Base-by-base conservation (phyloP, 1,140 invertebrate species). In the Zaprionus gabonicus region DNA sequence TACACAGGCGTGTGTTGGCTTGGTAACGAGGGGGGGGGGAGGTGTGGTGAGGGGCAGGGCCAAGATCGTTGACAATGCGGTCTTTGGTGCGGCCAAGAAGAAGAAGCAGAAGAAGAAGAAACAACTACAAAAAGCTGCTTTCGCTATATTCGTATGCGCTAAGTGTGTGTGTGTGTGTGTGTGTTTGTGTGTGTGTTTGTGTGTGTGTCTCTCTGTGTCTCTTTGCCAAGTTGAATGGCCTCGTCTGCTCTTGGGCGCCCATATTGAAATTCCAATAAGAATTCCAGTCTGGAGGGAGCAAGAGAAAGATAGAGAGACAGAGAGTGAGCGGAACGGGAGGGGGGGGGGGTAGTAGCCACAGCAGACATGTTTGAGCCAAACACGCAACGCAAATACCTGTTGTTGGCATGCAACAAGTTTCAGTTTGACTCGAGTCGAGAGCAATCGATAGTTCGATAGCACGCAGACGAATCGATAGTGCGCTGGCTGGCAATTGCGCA, bases 211-310 rank as follows among this genome's bases (percentile, higher is more conserved):
- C n/a, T 57, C 60, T 58, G 60, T 46, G 60, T 51, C 31, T 57
- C 53, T 56, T 25, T 17, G 27, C 27, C 73, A 85, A 82, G 85
- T 90, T 90, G 70, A 90, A 85, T 85, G 81, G 56, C 86, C 85
- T 90, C 79, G 70, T 68, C 55, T 38, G 34, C 71, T 60, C 57
- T 76, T 69, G 64, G 64, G 71, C 67, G 36, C 63, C 31, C 69
- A 59, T 67, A 53, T 69, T 73, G 56, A 77, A 77, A 80, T 78
- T 80, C 76, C 78, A 78, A 80, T 80, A 82, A 78, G 57, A 71
- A 77, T 68, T 67, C 36, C 56, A 76, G 80, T 17, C 15, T 34
- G 36, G n/a, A 25, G 34, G 57, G 65, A 25, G 28, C 13, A 36
- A 58, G 6, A 63, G 25, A 27, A 9, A 63, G 25, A 27, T 9